Evolutionary conservation across 2,113 vertebrate species (phyloP).

Genomic region (Serinus canaria): DNA sequence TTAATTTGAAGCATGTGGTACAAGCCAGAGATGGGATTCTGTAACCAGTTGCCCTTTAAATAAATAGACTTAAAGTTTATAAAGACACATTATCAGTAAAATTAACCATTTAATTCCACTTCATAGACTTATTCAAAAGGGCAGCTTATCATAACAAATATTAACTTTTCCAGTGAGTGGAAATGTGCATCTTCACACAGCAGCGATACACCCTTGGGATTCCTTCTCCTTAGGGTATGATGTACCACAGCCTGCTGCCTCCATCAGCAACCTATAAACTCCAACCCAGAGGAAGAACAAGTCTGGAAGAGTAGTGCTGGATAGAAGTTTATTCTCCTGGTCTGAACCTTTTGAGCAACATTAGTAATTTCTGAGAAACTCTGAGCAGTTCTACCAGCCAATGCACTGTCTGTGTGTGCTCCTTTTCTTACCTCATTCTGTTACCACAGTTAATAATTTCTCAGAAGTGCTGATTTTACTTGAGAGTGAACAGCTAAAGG

Average conservation of each 20-base stretch:
- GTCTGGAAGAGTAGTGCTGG: background rate
- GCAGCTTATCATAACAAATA: background rate
- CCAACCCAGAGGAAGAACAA: background rate
- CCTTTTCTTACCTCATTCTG: background rate
- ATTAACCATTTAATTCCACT: background rate
- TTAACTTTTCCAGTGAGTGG: background rate
- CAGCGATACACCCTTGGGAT: fast-evolving
- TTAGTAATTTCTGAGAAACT: background rate
- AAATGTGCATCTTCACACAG: background rate
- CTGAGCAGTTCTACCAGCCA: background rate
- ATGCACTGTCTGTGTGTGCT: background rate
- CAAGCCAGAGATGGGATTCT: background rate
- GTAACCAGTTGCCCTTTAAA: constrained; percentile 2
- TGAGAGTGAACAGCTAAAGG: background rate
- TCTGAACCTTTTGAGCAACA: background rate
- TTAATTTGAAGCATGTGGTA: constrained; percentile 29
- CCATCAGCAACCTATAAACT: background rate
- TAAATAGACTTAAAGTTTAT: background rate
- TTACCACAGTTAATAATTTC: background rate
- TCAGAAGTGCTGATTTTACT: background rate
- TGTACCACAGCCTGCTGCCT: background rate
- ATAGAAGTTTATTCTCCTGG: background rate
- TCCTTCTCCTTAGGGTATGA: background rate
- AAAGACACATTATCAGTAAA: background rate
- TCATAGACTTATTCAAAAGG: background rate